phyloP scores from a whole-genome alignment of 30 jellyfish, hydroid and myxozoan species.

The Rhopilema esculentum region DNA sequence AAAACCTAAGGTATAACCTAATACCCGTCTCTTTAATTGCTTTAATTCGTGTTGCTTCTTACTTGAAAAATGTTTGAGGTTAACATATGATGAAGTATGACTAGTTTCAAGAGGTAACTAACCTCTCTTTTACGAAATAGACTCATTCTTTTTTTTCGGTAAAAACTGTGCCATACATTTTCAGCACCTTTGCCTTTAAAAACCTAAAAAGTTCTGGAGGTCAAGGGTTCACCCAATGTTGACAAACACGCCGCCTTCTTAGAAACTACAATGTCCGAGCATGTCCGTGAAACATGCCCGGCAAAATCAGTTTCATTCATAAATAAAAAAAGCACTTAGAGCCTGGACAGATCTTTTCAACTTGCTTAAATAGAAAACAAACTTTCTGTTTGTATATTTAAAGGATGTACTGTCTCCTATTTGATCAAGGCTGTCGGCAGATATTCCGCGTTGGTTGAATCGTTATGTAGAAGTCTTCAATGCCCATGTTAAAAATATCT shows the following conservation, averaged over 20 bases:
- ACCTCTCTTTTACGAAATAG: background rate
- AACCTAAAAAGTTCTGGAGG: background rate
- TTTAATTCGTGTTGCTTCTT: too few species aligned
- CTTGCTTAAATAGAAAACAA: background rate
- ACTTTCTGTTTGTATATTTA: background rate
- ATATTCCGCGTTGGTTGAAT: background rate
- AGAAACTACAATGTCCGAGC: background rate
- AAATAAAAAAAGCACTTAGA: background rate
- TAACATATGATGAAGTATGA: too few species aligned
- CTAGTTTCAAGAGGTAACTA: background rate
- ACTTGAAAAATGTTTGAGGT: too few species aligned
- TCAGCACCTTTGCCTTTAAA: background rate
- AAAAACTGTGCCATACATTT: background rate
- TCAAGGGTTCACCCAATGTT: background rate
- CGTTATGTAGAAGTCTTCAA: background rate
- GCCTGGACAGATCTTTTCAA: background rate
- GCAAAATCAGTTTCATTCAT: background rate
- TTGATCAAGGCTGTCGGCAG: background rate
- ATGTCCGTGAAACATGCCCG: background rate
- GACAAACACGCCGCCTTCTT: background rate
- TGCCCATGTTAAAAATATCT: background rate
- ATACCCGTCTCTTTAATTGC: too few species aligned
- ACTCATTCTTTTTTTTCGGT: background rate
- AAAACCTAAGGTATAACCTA: too few species aligned
- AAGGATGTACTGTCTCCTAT: background rate